A percentile compares a stretch with the other conserved stretches of the same genome.
phyloP scores from a whole-genome alignment of 2,888 invertebrate species.

The Caenorhabditis zanzibari region DNA sequence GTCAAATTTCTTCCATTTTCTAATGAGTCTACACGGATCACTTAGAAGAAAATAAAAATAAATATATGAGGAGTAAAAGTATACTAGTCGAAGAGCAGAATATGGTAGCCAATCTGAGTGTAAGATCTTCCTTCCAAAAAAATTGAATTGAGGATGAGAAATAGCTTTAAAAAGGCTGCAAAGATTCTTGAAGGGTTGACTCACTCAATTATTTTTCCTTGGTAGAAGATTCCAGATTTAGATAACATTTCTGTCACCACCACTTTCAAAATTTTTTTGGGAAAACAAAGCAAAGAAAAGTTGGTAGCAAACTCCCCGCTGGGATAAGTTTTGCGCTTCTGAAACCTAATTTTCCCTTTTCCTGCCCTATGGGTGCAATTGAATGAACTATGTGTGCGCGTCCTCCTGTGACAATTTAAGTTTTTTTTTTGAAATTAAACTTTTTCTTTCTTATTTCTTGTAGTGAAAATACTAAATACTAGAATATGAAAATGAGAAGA shows the following conservation, averaged over 20 bases:
- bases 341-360: constrained; percentile 44
- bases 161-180: not conserved
- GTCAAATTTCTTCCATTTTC: too few species aligned
- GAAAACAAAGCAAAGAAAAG: constrained; percentile 33
- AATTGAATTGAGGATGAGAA: not conserved
- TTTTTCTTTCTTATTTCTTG: not conserved
- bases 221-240: too few species aligned
- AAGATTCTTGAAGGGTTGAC: not conserved
- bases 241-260: too few species aligned
- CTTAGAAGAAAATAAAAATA: too few species aligned
- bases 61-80: too few species aligned
- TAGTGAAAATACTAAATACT: not conserved
- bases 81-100: too few species aligned
- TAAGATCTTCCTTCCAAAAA: too few species aligned
- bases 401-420: constrained; percentile 11
- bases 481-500: not conserved
- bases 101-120: too few species aligned
- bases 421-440: constrained; percentile 29
- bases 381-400: constrained; percentile 45
- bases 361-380: constrained; percentile 46
- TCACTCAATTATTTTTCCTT: too few species aligned
- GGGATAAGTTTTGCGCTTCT: constrained; percentile 27
- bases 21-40: too few species aligned
- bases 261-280: not conserved
- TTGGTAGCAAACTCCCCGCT: not conserved